phyloP scores from a whole-genome alignment of 2,113 vertebrate genomes.

The Tiliqua scincoides region DNA sequence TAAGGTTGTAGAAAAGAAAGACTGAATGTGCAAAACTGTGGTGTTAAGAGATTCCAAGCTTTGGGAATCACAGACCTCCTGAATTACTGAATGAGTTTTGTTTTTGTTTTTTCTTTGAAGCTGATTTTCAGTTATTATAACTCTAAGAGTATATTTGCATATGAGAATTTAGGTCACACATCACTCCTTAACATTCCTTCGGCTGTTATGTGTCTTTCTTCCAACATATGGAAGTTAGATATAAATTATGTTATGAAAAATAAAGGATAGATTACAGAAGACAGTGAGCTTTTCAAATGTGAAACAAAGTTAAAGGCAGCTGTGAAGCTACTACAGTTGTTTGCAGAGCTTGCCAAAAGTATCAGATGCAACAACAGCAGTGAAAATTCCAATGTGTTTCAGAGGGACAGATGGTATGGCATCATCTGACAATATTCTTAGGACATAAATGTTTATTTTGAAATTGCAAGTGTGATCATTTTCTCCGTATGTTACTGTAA shows the following conservation, averaged over 20 bases:
- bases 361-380: slow-evolving; percentile 58
- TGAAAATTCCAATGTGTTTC: slow-evolving; percentile 42
- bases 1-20: not conserved
- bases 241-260: slow-evolving; percentile 25
- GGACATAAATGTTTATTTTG: slow-evolving; percentile 58
- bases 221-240: slow-evolving; percentile 29
- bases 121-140: not conserved
- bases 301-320: slow-evolving; percentile 56
- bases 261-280: slow-evolving; percentile 10
- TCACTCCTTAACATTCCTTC: not conserved
- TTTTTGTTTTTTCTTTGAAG: not conserved
- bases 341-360: slow-evolving; percentile 50
- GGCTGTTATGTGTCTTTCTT: not conserved
- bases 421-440: slow-evolving; percentile 57
- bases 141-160: slow-evolving; percentile 2
- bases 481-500: slow-evolving; percentile 68
- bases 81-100: not conserved
- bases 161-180: not conserved
- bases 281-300: slow-evolving; percentile 46
- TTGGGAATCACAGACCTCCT: not conserved
- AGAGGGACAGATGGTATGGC: slow-evolving; percentile 50
- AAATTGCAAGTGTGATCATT: slow-evolving; percentile 61
- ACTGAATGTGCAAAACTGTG: not conserved
- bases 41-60: not conserved
- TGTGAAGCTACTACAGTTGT: slow-evolving; percentile 56